Base-by-base conservation (phyloP, 2,888 invertebrate species). In the Limenitis arthemis region DNA sequence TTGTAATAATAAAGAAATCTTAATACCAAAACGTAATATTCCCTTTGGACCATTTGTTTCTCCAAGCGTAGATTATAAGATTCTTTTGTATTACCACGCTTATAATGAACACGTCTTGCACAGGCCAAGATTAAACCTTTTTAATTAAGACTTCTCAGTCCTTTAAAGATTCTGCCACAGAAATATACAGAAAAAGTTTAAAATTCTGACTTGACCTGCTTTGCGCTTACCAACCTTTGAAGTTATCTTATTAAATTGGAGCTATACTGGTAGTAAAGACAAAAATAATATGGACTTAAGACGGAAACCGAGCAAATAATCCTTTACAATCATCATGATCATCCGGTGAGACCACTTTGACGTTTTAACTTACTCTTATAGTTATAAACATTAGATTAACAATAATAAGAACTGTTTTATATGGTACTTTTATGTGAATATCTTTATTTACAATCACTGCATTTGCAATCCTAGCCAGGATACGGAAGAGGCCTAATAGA, bases 401-500 rank as follows among this genome's bases (percentile, higher is more conserved):
- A n/a, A n/a, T n/a, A n/a, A 20, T 20, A 20, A 20, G 20, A 20
- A 20, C 20, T 20, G 20, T 20, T 20, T 20, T 20, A 20, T 20
- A 20, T 20, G 20, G 20, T 20, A 20, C 20, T 20, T 20, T 36
- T 37, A 30, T 12, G 30, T 38, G 31, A 46, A 46, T 46, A 33
- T 50, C n/a, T 34, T 36, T 40, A 40, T 29, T 44, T 37, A 30
- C 12, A 8, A 39, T 37, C 36, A 40, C 28, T 46, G 36, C 44
- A 46, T 52, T 32, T 9, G 47, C 36, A 43, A 47, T 48, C 48
- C 50, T 12, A 50, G 47, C 46, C 50, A 51, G 51, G 47, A 51
- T 46, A 39, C 50, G 55, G 55, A 56, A 56, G 53, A 44, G 44
- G 47, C 44, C 44, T 48, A 53, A 48, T 56, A 50, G 53, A 38